Percentiles rank a stretch among this genome's conserved stretches.
Conservation (phyloP, 1,140 invertebrate species). For the Tetramorium alpestre region DNA sequence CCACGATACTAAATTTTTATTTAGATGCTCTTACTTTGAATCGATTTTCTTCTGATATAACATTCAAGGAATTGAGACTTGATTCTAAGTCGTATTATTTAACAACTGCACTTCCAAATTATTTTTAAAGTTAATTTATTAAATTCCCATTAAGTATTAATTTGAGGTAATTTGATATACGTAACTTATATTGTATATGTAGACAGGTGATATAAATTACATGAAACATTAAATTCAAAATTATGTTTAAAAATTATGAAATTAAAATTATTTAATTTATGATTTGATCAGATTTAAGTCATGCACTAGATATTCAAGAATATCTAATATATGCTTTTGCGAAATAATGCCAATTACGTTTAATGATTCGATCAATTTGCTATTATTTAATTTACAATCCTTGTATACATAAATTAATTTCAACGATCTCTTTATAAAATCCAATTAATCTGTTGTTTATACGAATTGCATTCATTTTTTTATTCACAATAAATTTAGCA, state of each 20-base stretch:
- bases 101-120: background rate
- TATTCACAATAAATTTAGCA: background rate
- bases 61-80: no score
- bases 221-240: background rate
- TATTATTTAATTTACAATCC: background rate
- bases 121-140: background rate
- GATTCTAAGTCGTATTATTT: background rate
- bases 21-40: background rate
- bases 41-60: background rate
- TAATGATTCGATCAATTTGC: background rate
- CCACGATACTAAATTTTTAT: background rate
- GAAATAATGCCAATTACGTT: background rate
- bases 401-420: conserved; percentile 4
- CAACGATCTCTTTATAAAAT: background rate
- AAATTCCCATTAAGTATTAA: background rate
- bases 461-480: background rate
- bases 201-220: background rate
- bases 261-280: background rate
- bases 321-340: background rate
- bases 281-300: background rate
- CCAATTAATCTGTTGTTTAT: conserved; percentile 13
- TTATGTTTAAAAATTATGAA: background rate
- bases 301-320: background rate
- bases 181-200: background rate
- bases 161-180: background rate